These are phyloP conservation scores for Rhinella marina DNA, from an alignment of 2,797 vertebrate genomes.

Conservation along the genomic window DNA sequence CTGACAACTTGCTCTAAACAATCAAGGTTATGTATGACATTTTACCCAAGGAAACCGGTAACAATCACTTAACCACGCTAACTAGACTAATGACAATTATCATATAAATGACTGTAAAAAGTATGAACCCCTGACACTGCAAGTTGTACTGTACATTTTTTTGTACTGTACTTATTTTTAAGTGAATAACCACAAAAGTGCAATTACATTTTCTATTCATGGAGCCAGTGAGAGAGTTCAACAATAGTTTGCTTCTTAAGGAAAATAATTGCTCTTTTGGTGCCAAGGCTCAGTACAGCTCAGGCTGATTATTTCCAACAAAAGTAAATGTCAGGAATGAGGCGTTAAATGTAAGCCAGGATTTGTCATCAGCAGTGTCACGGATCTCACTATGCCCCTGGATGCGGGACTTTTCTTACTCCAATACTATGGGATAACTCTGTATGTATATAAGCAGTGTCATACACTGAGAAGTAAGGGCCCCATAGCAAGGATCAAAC, in stretches of 20 bases:
- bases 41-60: conserved; percentile 58
- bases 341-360: no score
- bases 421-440: no score
- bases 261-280: not conserved
- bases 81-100: conserved; percentile 15
- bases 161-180: no score
- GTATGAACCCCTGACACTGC: not conserved
- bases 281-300: not conserved
- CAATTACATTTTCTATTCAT: not conserved
- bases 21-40: conserved; percentile 69
- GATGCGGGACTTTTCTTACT: no score
- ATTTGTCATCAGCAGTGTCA: no score
- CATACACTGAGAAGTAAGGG: no score
- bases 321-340: conserved; percentile 10
- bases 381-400: no score
- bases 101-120: not conserved
- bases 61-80: conserved; percentile 16
- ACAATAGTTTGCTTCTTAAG: not conserved
- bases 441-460: no score
- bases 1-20: conserved; percentile 71
- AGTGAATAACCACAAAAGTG: not conserved
- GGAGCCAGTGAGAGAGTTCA: not conserved
- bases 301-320: not conserved
- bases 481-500: no score
- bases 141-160: not conserved